Evolutionary conservation across 2,113 vertebrate genomes (phyloP).

Genomic region (Sylvia atricapilla): DNA sequence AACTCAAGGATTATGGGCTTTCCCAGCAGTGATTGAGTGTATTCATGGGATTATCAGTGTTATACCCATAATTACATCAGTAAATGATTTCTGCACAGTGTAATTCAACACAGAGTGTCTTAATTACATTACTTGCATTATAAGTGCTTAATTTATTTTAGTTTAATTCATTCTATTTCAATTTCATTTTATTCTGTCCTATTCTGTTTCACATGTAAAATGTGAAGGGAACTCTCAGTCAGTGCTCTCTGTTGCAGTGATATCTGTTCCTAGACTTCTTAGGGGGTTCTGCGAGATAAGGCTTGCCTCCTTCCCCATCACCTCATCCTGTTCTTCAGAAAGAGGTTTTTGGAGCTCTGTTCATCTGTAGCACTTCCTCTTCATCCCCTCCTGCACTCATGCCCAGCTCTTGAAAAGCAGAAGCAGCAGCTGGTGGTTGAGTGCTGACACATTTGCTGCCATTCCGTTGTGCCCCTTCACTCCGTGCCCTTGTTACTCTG

Average conservation of each 20-base stretch:
- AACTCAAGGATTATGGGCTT: background rate
- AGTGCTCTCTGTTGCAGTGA: background rate
- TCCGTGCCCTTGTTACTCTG: rapidly evolving
- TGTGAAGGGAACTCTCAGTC: background rate
- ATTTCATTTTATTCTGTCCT: background rate
- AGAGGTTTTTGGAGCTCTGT: background rate
- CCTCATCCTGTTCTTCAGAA: background rate
- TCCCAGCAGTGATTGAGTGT: background rate
- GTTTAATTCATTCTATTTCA: background rate
- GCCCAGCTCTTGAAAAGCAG: background rate
- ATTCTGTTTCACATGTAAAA: background rate
- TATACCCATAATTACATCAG: background rate
- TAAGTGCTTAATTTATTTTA: background rate
- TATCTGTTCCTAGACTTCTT: background rate
- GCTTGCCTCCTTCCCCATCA: background rate
- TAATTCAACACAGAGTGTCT: background rate
- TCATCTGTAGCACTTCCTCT: background rate
- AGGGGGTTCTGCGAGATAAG: background rate
- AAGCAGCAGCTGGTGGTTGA: background rate
- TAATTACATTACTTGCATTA: background rate
- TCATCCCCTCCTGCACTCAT: background rate
- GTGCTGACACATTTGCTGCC: background rate
- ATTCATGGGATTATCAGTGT: background rate
- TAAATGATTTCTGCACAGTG: background rate
- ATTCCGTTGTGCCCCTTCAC: background rate